These are phyloP conservation scores for Plagiodera versicolora DNA, from an alignment of 2,888 invertebrate species.

Conservation along the genomic window DNA sequence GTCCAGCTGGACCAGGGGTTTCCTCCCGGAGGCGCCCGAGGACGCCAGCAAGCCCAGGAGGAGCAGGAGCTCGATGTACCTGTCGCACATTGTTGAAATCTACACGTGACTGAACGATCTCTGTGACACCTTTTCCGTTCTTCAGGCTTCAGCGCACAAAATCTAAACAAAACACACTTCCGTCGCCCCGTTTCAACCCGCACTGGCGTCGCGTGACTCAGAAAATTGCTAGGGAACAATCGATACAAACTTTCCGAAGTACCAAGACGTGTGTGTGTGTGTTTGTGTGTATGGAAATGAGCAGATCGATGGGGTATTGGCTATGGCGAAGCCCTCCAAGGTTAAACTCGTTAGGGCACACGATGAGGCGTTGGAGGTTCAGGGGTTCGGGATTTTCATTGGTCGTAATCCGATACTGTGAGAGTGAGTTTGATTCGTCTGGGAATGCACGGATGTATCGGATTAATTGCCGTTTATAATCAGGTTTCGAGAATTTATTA, in stretches of 20 bases:
- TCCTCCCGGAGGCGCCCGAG: conserved; percentile 14
- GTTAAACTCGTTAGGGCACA: conserved; percentile 18
- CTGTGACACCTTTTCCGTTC: conserved; percentile 25
- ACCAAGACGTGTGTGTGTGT: conserved; percentile 29
- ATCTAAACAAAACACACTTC: conserved; percentile 29
- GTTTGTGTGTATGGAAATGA: conserved; percentile 28
- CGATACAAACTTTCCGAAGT: conserved; percentile 44
- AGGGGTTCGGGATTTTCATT: background rate
- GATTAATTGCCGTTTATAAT: background rate
- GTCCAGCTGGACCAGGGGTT: conserved; percentile 34
- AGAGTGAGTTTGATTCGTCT: background rate
- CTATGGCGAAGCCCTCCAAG: conserved; percentile 8
- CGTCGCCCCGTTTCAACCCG: conserved; percentile 28
- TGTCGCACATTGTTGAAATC: conserved; percentile 18
- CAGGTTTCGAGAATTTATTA: too few species aligned
- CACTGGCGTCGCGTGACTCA: conserved; percentile 34
- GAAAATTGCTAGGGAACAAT: conserved; percentile 46
- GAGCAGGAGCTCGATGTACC: conserved; percentile 20
- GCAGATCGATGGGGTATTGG: conserved; percentile 25
- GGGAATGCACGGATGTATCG: too few species aligned
- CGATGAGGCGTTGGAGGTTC: too few species aligned
- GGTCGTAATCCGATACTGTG: conserved; percentile 3
- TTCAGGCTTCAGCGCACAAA: conserved; percentile 43
- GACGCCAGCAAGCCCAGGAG: conserved; percentile 10
- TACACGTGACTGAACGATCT: conserved; percentile 11